Conservation (phyloP, 1,140 invertebrate species). For the Sycobia sp. region DNA sequence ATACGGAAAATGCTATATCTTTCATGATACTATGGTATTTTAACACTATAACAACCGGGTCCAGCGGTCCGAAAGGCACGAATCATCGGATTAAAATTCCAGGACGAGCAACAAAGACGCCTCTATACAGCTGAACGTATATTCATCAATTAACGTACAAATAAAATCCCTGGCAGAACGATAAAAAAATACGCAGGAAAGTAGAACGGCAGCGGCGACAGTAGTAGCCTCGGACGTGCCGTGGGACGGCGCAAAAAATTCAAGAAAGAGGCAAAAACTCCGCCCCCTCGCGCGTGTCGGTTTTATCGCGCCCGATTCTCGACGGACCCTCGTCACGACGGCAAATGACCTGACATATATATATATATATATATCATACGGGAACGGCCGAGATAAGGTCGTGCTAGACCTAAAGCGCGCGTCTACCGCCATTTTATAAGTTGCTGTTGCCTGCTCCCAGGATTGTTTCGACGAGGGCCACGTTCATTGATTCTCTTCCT, state of each 20-base stretch:
- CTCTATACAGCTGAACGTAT: slow-evolving; percentile 4
- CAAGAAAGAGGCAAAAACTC: neutral
- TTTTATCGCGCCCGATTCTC: slow-evolving; percentile 24
- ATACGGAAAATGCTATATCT: too few relatives aligned
- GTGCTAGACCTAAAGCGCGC: too few relatives aligned
- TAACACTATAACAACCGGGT: too few relatives aligned
- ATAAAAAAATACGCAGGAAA: too few relatives aligned
- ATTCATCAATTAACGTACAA: slow-evolving; percentile 32
- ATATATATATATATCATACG: too few relatives aligned
- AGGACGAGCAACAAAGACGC: neutral
- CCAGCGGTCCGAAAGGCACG: slow-evolving; percentile 1
- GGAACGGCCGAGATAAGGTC: too few relatives aligned
- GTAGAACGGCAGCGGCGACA: too few relatives aligned
- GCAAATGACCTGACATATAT: slow-evolving; percentile 22
- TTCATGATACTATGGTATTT: too few relatives aligned
- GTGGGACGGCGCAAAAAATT: neutral
- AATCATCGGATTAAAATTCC: slow-evolving; percentile 19
- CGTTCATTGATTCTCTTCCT: too few relatives aligned
- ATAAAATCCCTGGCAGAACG: too few relatives aligned
- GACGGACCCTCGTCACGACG: slow-evolving; percentile 24
- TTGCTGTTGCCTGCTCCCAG: neutral
- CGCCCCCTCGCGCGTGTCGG: neutral
- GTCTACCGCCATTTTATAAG: slow-evolving; percentile 27
- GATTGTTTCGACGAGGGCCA: too few relatives aligned
- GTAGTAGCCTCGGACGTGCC: too few relatives aligned